Base-by-base conservation (phyloP, 2,888 invertebrate genomes). In the Orthonevra nobilis region DNA sequence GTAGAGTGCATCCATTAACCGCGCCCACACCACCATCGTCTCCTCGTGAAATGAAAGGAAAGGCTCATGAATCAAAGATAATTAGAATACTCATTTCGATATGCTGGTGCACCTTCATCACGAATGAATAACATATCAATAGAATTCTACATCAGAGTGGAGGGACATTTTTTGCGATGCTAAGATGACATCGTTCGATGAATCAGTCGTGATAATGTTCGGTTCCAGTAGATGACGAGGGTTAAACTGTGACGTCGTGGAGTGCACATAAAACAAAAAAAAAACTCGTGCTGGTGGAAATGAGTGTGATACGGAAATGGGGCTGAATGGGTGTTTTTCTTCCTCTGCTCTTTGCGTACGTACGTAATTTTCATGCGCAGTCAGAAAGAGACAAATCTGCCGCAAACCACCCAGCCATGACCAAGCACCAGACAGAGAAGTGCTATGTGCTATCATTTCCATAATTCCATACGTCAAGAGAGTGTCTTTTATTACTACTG, bases 401-500 rank as follows among this genome's bases (percentile, higher is more conserved):
- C 58, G 20, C 42, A 36, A 54, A 36, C 30, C 19, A 58, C 12
- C 36, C 26, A 17, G 34, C 48, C 60, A 66, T 12, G 50, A 23
- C 54, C 60, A 28, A 48, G 54, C 26, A 79, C 34, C 66, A 79
- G 73, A 79, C 66, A 79, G 66, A 79, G 79, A 73, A 66, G 42
- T 60, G 34, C 32, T 28, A 9, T 73, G 63, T 73, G 60, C 72
- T 79, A 50, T 36, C 60, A 73, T 61, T 79, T 79, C 61, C 66
- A 79, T 66, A 79, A 73, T 79, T 44, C 66, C 72, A 79, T 79
- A 72, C 79, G 79, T 73, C 54, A 72, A 61, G 79, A 79, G 73
- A 72, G 72, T 63, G 61, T 52, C 50, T 63, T 63, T 61, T 60
- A 72, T 64, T 66, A 54, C 72, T 70, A 32, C 40, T 42, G 10